Evolutionary conservation across 2,797 vertebrate species (phyloP), one percentile per base, ranked within the genome.

Genomic region (Manis pentadactyla): DNA sequence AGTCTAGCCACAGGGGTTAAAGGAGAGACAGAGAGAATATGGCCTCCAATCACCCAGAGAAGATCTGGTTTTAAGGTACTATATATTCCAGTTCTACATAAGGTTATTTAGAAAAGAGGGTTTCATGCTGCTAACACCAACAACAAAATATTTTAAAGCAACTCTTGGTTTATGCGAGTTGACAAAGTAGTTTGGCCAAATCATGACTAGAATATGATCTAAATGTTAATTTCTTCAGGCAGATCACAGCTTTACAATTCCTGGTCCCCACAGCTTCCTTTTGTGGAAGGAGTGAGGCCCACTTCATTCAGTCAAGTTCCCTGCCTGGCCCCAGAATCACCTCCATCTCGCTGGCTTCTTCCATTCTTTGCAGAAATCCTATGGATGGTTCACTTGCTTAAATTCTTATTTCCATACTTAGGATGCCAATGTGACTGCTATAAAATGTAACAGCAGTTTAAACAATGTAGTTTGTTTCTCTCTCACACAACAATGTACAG

Each of bases 331-430:
- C n/a, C 37, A 66, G 39, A 69, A 84, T 37, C 21, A 3, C 9
- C 42, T 12, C 23, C 13, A 15, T 0, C 34, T 19, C n/a, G 10
- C 46, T 18, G 4, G 2, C 69, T 55, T 25, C 23, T 53, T 75
- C 78, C 42, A 13, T 11, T 25, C 71, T 69, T 79, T 25, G 8
- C 23, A 49, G 15, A 74, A 93, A 66, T 8, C 27, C n/a, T 53
- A 5, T 49, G 31, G 59, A 5, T 53, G 31, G 59, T 77, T 95
- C 37, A 18, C 59, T 90, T 78, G 49, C 42, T 57, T 34, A 34
- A 49, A 31, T 73, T 75, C 61, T 77, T 84, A 79, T 92, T 84
- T 81, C 66, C 23, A 61, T 71, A 53, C n/a, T 90, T 73, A 90
- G 90, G 71, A 87, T 79, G 27, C 63, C 57, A 87, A 31, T 18